Conservation (phyloP, 2,797 vertebrate genomes). For the Intellagama lesueurii region DNA sequence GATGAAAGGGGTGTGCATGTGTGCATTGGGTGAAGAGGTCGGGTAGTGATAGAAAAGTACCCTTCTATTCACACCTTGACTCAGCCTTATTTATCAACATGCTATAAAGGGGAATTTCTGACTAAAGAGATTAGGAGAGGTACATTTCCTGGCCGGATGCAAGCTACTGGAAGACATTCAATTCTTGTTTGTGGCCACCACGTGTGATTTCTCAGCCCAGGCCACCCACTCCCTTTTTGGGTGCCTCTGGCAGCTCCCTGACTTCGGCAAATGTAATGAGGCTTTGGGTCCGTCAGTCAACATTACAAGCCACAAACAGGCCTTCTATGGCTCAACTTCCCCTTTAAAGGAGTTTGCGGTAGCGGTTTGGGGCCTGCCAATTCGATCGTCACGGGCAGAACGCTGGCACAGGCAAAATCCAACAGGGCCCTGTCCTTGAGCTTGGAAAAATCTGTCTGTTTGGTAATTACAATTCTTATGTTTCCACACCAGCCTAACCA, state of each 20-base stretch:
- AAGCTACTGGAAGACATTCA: slow-evolving; percentile 18
- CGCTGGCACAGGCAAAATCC: background rate
- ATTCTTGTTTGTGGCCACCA: background rate
- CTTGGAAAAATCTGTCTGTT: too few species aligned
- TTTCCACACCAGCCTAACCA: too few species aligned
- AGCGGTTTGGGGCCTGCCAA: background rate
- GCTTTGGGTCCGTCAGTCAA: background rate
- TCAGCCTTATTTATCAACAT: background rate
- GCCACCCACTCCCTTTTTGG: too few species aligned
- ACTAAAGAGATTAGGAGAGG: background rate
- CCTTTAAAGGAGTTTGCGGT: background rate
- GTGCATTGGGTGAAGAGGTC: background rate
- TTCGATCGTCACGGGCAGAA: background rate
- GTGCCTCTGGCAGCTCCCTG: background rate
- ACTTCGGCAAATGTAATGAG: background rate
- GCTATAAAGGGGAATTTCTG: background rate
- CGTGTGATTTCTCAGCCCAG: background rate
- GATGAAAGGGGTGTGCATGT: rapidly evolving
- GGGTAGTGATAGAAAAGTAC: background rate
- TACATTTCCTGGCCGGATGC: background rate
- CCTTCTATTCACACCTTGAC: background rate
- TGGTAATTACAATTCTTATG: too few species aligned
- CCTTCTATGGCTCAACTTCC: background rate
- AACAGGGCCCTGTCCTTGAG: too few species aligned
- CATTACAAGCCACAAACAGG: background rate